These are phyloP conservation scores for Planococcus citri DNA, from an alignment of 1,140 invertebrate species.

Conservation along the genomic window DNA sequence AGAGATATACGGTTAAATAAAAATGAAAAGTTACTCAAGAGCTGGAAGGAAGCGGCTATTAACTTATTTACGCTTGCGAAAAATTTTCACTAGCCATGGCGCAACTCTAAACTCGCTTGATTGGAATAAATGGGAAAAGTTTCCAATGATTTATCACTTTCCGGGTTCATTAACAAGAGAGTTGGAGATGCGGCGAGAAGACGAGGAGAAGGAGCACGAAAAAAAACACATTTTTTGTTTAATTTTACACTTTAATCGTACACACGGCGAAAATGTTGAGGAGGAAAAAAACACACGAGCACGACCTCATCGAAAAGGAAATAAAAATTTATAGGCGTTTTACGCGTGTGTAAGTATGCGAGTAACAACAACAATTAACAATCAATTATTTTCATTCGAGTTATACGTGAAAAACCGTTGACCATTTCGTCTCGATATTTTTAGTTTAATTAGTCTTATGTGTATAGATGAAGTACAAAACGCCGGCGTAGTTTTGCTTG, in stretches of 20 bases:
- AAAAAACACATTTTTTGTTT: neutral
- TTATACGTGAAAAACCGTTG: neutral
- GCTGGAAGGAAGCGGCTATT: neutral
- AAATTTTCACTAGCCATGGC: neutral
- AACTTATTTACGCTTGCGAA: neutral
- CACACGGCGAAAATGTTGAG: too few species aligned
- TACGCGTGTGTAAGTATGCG: neutral
- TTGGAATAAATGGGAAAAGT: slow-evolving; percentile 3
- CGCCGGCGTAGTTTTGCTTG: neutral
- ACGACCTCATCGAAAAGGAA: too few species aligned
- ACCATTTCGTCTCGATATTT: neutral
- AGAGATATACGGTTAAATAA: too few species aligned
- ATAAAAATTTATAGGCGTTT: neutral
- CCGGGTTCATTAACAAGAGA: neutral
- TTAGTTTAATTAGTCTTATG: slow-evolving; percentile 1
- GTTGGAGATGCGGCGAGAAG: neutral
- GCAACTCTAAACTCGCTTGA: neutral
- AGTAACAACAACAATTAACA: slow-evolving; percentile 20
- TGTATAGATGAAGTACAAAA: too few species aligned
- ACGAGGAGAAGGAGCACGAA: too few species aligned
- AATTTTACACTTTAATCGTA: neutral
- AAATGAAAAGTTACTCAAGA: too few species aligned
- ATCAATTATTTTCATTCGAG: slow-evolving; percentile 9
- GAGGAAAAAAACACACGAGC: too few species aligned
- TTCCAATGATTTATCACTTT: neutral